Conservation (phyloP, 1,140 invertebrate species). For the Psilanteris sp. region DNA sequence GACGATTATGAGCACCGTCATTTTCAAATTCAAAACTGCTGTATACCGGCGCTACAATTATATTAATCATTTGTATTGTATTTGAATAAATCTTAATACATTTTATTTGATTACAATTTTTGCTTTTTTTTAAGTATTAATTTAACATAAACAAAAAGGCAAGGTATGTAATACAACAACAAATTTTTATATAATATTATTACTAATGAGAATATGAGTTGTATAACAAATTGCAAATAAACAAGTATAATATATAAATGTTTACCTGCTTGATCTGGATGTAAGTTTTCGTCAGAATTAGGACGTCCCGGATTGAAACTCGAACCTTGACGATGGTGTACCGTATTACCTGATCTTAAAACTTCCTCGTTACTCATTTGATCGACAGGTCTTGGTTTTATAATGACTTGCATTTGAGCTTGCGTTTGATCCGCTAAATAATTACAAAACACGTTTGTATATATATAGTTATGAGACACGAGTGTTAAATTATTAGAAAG, state of each 20-base stretch:
- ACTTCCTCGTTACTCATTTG: slow-evolving; percentile 89
- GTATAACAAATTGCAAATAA: slow-evolving; percentile 2
- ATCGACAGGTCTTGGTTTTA: slow-evolving; percentile 87
- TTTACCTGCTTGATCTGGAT: slow-evolving; percentile 75
- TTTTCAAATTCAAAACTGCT: slow-evolving; percentile 70
- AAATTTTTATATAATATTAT: no score
- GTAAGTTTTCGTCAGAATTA: slow-evolving; percentile 74
- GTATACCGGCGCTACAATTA: slow-evolving; percentile 69
- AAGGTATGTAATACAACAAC: no score
- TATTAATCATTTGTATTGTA: no score
- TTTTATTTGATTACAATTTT: no score
- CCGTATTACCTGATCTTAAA: slow-evolving; percentile 75
- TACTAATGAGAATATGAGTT: no score
- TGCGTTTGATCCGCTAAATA: slow-evolving; percentile 84
- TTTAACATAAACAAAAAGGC: no score
- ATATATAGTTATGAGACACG: slow-evolving; percentile 15
- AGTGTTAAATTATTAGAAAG: slow-evolving; percentile 10
- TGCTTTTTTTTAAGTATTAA: no score
- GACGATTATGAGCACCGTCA: slow-evolving; percentile 80
- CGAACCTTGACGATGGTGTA: slow-evolving; percentile 73
- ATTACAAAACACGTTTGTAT: slow-evolving; percentile 22
- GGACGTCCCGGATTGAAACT: slow-evolving; percentile 72
- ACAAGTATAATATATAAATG: slow-evolving; percentile 27
- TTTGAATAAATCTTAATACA: no score
- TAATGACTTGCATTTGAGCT: slow-evolving; percentile 86